Evolutionary conservation across 2,113 vertebrate species (phyloP).

Genomic region (Tichodroma muraria): DNA sequence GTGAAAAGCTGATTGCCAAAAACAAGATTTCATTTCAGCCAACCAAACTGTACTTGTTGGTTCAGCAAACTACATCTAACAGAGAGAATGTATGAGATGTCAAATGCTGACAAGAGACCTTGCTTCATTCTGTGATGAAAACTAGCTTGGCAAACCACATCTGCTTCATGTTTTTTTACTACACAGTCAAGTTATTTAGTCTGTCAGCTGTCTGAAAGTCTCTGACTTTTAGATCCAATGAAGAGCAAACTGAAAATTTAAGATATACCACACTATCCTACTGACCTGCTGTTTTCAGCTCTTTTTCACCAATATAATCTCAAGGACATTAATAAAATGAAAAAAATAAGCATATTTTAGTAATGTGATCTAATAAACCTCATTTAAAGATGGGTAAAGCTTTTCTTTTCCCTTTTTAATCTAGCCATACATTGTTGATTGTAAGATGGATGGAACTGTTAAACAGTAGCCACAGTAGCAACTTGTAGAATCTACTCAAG

Average conservation of each 20-base stretch:
- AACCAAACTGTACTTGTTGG: neutral
- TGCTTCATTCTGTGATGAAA: neutral
- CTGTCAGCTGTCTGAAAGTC: neutral
- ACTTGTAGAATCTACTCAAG: neutral
- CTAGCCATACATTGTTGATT: neutral
- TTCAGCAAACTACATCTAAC: neutral
- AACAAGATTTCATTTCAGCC: neutral
- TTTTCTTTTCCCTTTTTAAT: neutral
- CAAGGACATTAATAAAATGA: neutral
- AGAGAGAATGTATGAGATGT: neutral
- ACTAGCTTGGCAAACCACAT: neutral
- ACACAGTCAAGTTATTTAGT: neutral
- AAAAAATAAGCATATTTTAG: neutral
- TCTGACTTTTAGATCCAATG: neutral
- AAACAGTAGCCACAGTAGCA: neutral
- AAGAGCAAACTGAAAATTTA: neutral
- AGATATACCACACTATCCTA: neutral
- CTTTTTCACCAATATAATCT: neutral
- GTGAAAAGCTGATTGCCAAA: neutral
- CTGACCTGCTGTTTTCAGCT: neutral
- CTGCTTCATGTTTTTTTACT: neutral
- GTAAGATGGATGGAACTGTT: neutral
- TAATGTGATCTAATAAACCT: neutral
- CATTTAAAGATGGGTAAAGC: neutral
- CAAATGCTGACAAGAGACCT: neutral